Base-by-base conservation (phyloP, 2,888 invertebrate species). In the Apotomis betuletana region DNA sequence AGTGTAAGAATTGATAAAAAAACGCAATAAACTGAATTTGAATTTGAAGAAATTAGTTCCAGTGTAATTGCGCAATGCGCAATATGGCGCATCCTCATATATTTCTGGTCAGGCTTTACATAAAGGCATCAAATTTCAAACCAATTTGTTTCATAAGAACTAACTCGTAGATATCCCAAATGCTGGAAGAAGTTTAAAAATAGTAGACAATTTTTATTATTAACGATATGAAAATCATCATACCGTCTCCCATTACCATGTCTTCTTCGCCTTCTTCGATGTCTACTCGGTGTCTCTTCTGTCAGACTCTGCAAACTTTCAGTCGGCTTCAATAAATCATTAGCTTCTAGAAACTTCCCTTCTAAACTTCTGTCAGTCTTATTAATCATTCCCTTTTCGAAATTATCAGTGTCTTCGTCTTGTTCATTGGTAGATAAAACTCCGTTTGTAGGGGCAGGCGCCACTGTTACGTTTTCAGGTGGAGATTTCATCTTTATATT, bases 171-270 rank as follows among this genome's bases (percentile, higher is more conserved):
- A 27, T 27, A 27, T 27, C 2, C 27, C 27, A 27, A 2, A 27
- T 27, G 27, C 27, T 27, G 27, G 27, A 27, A 27, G 27, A 27
- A 27, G 27, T 27, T 6, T 41, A 6, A 41, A 41, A 41, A 6
- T 9, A 12, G 49, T 5, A 12, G 12, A 38, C 38, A 44, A 41
- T 70, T 41, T 41, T 41, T 61, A 51, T 60, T 55, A 62, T n/a
- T 72, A 67, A 72, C 67, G 71, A 67, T 69, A 74, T 55, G 73
- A 75, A 73, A 72, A 69, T 54, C 61, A 76, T 78, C 85, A 75
- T 86, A 93, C 93, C 92, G 84, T 87, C 92, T 88, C 72, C 88
- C 84, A 79, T 90, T 91, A 69, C 91, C 92, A 75, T 92, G 92
- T 76, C 92, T 85, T 76, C 92, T 82, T 82, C 88, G 85, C 75